These are phyloP conservation scores for Verasper variegatus DNA, from an alignment of 2,113 vertebrate species.

Conservation along the genomic window DNA sequence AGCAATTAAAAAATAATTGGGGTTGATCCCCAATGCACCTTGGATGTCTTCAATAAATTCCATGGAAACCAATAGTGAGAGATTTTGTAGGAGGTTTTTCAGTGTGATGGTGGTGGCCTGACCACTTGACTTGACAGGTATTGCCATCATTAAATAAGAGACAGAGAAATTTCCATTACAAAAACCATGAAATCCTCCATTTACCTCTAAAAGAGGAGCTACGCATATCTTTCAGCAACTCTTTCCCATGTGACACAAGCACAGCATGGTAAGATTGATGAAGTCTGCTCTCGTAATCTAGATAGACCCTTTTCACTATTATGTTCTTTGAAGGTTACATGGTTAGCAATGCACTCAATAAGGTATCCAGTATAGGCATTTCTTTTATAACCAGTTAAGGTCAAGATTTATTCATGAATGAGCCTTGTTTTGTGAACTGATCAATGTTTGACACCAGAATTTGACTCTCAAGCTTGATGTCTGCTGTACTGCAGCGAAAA, in stretches of 20 bases:
- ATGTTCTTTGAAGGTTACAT: not conserved
- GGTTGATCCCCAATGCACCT: not conserved
- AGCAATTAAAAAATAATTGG: not conserved
- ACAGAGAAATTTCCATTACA: too few species aligned
- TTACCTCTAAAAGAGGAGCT: too few species aligned
- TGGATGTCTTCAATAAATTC: not conserved
- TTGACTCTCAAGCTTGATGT: too few species aligned
- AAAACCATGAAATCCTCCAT: too few species aligned
- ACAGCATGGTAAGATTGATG: too few species aligned
- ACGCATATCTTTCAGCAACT: too few species aligned
- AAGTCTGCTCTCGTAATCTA: too few species aligned
- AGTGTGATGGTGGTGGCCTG: not conserved
- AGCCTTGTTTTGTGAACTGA: not conserved
- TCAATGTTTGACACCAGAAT: not conserved
- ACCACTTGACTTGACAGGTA: conserved; percentile 2
- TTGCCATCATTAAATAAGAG: not conserved
- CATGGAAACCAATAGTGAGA: not conserved
- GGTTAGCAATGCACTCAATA: not conserved
- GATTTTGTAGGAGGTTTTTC: not conserved
- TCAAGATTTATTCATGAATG: too few species aligned
- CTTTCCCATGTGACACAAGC: too few species aligned
- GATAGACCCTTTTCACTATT: not conserved
- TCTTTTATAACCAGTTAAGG: not conserved
- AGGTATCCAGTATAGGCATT: not conserved
- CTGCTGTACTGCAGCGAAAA: not conserved